phyloP scores from a whole-genome alignment of 2,797 vertebrate species.

The Lates japonicus region DNA sequence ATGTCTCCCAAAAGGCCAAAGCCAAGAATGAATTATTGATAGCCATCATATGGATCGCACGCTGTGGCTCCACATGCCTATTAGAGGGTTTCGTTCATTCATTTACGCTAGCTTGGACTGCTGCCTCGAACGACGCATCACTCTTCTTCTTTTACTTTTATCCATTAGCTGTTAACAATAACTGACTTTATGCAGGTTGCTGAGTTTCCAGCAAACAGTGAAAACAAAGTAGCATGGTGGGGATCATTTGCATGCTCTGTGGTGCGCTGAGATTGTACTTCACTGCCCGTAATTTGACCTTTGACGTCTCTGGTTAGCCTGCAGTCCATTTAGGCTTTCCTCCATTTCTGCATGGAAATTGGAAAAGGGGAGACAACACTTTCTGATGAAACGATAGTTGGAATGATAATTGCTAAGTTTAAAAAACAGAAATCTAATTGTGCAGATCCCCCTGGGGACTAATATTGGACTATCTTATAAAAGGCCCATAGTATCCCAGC shows the following conservation, averaged over 20 bases:
- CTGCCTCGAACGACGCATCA: conserved; percentile 77
- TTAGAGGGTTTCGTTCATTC: conserved; percentile 84
- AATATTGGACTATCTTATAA: conserved; percentile 98
- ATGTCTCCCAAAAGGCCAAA: conserved; percentile 86
- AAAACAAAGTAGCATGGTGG: conserved; percentile 54
- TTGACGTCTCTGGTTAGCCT: conserved; percentile 86
- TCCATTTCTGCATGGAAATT: conserved; percentile 80
- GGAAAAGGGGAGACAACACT: conserved; percentile 87
- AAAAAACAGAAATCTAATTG: conserved; percentile 99
- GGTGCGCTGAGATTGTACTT: conserved; percentile 85
- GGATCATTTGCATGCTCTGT: conserved; percentile 56
- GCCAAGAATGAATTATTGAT: conserved; percentile 86
- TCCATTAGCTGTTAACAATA: conserved; percentile 84
- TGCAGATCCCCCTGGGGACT: conserved; percentile 91
- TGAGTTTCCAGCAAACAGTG: conserved; percentile 68
- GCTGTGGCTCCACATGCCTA: conserved; percentile 84
- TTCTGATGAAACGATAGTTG: conserved; percentile 95
- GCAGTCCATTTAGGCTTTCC: conserved; percentile 79
- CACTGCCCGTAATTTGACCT: conserved; percentile 90
- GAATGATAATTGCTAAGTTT: conserved; percentile 99
- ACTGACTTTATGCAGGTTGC: conserved; percentile 70
- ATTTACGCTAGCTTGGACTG: conserved; percentile 83
- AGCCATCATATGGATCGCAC: conserved; percentile 84
- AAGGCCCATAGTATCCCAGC: conserved; percentile 95
- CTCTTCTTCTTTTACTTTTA: conserved; percentile 82